Evolutionary conservation across 2,113 vertebrate species (phyloP), one percentile per base, ranked within the genome.

Genomic region (Noctilio leporinus): DNA sequence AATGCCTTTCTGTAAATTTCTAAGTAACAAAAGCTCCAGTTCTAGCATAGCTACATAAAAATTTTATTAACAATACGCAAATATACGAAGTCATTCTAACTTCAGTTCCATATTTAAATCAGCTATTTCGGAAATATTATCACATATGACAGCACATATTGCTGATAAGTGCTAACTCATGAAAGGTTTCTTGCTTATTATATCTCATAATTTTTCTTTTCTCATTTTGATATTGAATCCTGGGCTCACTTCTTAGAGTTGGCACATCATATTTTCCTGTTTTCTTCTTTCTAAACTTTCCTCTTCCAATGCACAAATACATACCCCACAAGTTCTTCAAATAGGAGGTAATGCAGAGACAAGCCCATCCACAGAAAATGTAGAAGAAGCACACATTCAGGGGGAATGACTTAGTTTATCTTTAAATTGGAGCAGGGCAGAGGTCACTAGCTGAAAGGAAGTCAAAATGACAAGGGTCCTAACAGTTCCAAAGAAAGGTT

Each of bases 371-470:
- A 57, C 49, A 26, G 16, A 93, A 94, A 96, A 95, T 33, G 69
- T 83, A 45, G 73, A 85, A 92, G 80, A 45, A 95, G 72, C 65
- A 77, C 40, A 38, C 75, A 94, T 94, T 69, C 88, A 86, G 26
- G 47, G 94, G 75, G 95, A 96, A 95, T 89, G 86, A 69, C 95
- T 86, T 70, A 59, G 94, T 97, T 97, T 97, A 86, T 96, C 97
- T 97, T 96, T 96, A 96, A 96, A 96, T 96, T 95, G 97, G 91
- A 86, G 64, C 47, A 91, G 96, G 96, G 96, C 97, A 97, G 91
- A 97, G 97, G 97, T 97, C 97, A 97, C 51, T 89, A 82, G 91
- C 94, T 77, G 51, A 86, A 81, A 95, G 97, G 96, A 97, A 97
- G 95, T 95, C 81, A 86, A 93, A 93, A 95, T 96, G 95, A 95